These are phyloP conservation scores for Chromis chromis DNA, from an alignment of 2,797 vertebrate species.

Conservation along the genomic window DNA sequence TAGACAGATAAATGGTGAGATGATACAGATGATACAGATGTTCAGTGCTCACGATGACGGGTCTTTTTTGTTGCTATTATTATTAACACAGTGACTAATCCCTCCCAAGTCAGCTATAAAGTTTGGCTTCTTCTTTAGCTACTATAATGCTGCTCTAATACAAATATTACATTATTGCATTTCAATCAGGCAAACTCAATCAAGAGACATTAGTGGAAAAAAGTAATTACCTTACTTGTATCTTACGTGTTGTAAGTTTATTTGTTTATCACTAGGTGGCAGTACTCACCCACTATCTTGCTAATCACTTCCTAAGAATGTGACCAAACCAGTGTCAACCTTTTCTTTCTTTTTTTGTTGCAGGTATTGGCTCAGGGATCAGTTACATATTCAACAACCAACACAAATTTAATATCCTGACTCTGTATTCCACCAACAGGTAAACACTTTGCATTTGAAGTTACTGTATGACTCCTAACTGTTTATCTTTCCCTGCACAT, in stretches of 20 bases:
- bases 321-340: neutral
- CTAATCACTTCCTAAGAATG: neutral
- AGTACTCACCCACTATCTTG: neutral
- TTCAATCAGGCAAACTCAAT: neutral
- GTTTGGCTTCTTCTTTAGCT: neutral
- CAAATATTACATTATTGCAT: neutral
- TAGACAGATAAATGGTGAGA: conserved; percentile 91
- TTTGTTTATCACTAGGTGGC: conserved; percentile 51
- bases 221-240: neutral
- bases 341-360: conserved; percentile 7
- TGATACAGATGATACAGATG: conserved; percentile 31
- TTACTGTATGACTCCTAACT: neutral
- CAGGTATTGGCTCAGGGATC: conserved; percentile 79
- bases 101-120: neutral
- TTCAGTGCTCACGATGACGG: neutral
- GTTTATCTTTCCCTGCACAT: neutral
- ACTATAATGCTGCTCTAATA: neutral
- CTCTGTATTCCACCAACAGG: conserved; percentile 93
- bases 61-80: neutral
- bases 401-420: conserved; percentile 92
- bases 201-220: neutral
- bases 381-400: conserved; percentile 80
- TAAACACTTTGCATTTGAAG: conserved; percentile 66
- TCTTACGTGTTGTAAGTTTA: conserved; percentile 21
- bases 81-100: neutral